Base-by-base conservation (phyloP, 2,113 vertebrate species). In the Erythrocebus patas region DNA sequence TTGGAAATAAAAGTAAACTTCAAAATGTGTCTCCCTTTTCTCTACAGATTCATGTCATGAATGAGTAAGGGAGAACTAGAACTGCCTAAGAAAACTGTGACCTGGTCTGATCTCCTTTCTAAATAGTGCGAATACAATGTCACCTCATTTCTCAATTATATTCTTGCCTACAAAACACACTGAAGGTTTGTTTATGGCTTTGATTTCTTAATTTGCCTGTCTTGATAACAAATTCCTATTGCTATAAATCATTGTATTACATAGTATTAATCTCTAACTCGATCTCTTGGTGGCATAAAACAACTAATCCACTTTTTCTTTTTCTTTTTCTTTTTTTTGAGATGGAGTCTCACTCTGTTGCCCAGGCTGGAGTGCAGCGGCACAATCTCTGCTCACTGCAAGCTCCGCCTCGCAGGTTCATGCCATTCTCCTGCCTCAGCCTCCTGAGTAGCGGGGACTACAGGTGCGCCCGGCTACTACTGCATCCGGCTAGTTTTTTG, bases 1-100 rank as follows among this genome's bases (percentile, higher is more conserved):
- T 35, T 30, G 7, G 59, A 95, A 89, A 82, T 93, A 40, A 97
- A 95, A 95, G 38, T 18, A 81, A 96, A 96, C 22, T 75, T 88
- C 25, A 72, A 78, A 93, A 64, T 57, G 3, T 79, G 11, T 45
- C 27, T 95, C 22, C 86, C 40, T 85, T 70, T 85, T 90, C 50
- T 96, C 59, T 90, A 25, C 32, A 93, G 73, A 59, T 76, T 81
- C 61, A 68, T 73, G 25, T n/a, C 25, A 57, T 57, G 52, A 90
- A 52, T 50, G 17, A 95, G 50, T 55, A 27, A 78, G 48, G 14
- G 30, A 57, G 45, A 80, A 87, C 82, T 2, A 68, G 25, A 84
- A 22, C 17, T 88, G 20, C 18, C 14, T 48, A 61, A 35, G 32
- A 91, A 86, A 89, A 1, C 2, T 25, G 59, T 12, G 64, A 40